Conservation (phyloP, 2,113 vertebrate species). For the Bostrychus sinensis region DNA sequence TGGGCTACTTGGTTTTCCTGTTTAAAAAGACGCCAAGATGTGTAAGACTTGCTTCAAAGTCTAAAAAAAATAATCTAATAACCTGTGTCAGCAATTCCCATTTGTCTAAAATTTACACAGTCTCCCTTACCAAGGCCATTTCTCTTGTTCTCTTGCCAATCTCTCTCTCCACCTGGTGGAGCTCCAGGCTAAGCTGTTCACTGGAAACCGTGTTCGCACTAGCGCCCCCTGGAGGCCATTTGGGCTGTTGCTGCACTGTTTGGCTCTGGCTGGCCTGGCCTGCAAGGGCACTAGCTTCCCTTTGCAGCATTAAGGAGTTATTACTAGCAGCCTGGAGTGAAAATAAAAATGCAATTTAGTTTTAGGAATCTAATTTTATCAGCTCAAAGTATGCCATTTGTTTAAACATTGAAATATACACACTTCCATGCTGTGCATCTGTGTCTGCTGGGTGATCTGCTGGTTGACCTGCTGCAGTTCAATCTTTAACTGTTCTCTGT, state of each 20-base stretch:
- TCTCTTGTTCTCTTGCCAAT: constrained; percentile 96
- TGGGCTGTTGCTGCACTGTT: constrained; percentile 77
- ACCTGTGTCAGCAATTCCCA: not conserved
- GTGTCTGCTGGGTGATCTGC: constrained; percentile 96
- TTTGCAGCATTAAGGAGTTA: constrained; percentile 92
- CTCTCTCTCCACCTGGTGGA: constrained; percentile 96
- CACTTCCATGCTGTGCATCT: constrained; percentile 91
- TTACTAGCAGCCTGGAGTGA: constrained; percentile 85
- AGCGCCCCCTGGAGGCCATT: constrained; percentile 88
- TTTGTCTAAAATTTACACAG: not conserved
- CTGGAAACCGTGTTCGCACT: constrained; percentile 80
- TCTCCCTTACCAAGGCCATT: constrained; percentile 88
- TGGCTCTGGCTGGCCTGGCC: constrained; percentile 71
- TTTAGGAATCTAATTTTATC: too few relatives aligned
- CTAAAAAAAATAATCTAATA: not conserved
- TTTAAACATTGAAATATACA: constrained; percentile 11
- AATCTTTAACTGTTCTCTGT: constrained; percentile 92
- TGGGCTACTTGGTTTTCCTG: constrained; percentile 91
- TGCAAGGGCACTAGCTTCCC: constrained; percentile 85
- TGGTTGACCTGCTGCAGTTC: constrained; percentile 97
- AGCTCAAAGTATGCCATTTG: too few relatives aligned
- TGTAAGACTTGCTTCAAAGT: not conserved
- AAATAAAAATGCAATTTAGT: too few relatives aligned
- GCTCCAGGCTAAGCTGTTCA: constrained; percentile 95
- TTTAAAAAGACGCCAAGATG: constrained; percentile 43